Evolutionary conservation across 2,113 vertebrate species (phyloP), one percentile per base, ranked within the genome.

Genomic region (Gorsachius goisagi): DNA sequence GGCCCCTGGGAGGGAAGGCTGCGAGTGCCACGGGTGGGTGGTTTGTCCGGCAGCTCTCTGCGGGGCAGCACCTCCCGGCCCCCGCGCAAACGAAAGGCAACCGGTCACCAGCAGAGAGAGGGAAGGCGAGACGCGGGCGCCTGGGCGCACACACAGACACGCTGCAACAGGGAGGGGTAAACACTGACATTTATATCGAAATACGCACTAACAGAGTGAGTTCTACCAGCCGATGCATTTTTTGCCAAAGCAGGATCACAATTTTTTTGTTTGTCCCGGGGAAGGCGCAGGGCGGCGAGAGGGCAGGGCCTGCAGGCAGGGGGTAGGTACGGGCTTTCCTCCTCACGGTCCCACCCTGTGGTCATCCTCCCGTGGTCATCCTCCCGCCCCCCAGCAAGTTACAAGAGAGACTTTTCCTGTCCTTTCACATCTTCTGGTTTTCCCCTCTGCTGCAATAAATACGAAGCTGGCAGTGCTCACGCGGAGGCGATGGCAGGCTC

Each of bases 131-230:
- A 41, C 39, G 39, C 39, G 39, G 39, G 39, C 39, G 39, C 39
- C 39, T 41, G 17, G 18, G 45, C 5, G 2, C 37, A 62, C 49
- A 80, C 82, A 95, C 87, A 80, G 49, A 96, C 79, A 94, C 79
- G 68, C 92, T 73, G 95, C 39, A 50, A 83, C 74, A 94, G 35
- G 2, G 76, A 95, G 93, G 95, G 95, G 94, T 97, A 98, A 98
- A 98, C 97, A 98, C 88, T 93, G 94, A 98, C 96, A 96, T 98
- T 98, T 98, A 98, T 98, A 98, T 97, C 74, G 97, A 95, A 94
- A 95, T 96, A 97, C 77, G 95, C 97, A 97, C 97, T 96, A 96
- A 98, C 98, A 98, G 94, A 95, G 96, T 83, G 95, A 96, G 94
- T 76, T 95, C 98, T 97, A 98, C 97, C 95, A 88, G 97, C 95